Evolutionary conservation across 1,140 invertebrate genomes (phyloP), one percentile per base, ranked within the genome.

Genomic region (Dolichoris vasculosae): DNA sequence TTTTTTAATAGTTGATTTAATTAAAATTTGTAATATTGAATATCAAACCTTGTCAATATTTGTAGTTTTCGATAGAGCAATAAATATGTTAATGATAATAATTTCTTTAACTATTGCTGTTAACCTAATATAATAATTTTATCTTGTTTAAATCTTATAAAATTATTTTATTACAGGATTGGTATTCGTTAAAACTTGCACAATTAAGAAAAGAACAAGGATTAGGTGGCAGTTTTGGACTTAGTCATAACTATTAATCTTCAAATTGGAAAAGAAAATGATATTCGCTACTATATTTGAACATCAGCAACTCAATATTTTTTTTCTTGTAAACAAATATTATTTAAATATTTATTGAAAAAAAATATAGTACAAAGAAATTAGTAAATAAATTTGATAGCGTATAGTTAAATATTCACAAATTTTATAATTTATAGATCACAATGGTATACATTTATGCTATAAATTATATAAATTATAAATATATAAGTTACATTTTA

Each of bases 131-230:
- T 55, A 55, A 15, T 17, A 9, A 17, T 55, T 55, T 17, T 43
- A 11, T 48, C 30, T 46, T 51, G 4, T 43, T 43, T 48, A 46
- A 59, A 51, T 78, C 26, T 40, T 40, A 23, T 59, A 9, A 51
- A 75, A 38, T 48, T 38, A 26, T 82, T 69, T 64, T 32, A 63
- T 93, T 92, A 13, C 88, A 94, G 94, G 90, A 89, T 71, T 94
- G 94, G 94, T 94, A 94, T 86, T 89, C 87, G 2, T 91, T 93
- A 30, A 89, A 93, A 87, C 84, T 94, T 83, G 92, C 94, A n/a
- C 90, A 92, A 11, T 93, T 93, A 92, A 92, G 94, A 89, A 92
- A 93, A 87, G 93, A 94, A 80, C 94, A 94, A 87, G 94, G 94
- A 30, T 89, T 94, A 40, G 94, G 92, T 9, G 90, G 93, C 84